Evolutionary conservation across 1,140 invertebrate species (phyloP).

Genomic region (Eriocheir sinensis): DNA sequence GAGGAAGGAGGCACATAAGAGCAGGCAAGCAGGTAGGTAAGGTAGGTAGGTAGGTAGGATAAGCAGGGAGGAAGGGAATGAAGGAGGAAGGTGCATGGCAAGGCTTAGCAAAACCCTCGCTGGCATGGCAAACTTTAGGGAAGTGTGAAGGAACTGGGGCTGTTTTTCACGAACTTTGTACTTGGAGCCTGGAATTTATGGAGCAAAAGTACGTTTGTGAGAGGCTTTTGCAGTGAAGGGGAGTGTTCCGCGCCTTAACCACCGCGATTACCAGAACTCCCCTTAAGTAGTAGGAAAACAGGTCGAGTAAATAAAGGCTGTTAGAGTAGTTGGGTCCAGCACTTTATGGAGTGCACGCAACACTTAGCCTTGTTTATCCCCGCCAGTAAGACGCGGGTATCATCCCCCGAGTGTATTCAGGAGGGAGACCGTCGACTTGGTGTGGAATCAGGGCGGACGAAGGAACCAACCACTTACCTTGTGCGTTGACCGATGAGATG

Average conservation of each 20-base stretch:
- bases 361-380: not conserved
- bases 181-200: not conserved
- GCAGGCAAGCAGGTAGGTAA: no score
- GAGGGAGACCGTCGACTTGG: no score
- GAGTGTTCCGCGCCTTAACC: not conserved
- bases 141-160: not conserved
- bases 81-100: not conserved
- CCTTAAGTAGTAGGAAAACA: no score
- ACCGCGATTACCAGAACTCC: not conserved
- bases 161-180: constrained; percentile 12
- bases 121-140: not conserved
- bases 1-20: no score
- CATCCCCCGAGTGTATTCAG: no score
- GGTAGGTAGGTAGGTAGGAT: no score
- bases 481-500: no score
- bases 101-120: not conserved
- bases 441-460: no score
- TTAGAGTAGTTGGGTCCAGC: not conserved
- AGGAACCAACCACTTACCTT: no score
- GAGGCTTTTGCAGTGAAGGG: not conserved
- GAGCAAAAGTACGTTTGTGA: not conserved
- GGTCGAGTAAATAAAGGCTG: no score
- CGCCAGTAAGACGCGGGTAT: no score
- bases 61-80: not conserved
- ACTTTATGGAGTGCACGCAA: not conserved